A percentile compares a stretch with the other conserved stretches of the same genome.
phyloP scores from a whole-genome alignment of 1,140 invertebrate species.

The Diprion similis region DNA sequence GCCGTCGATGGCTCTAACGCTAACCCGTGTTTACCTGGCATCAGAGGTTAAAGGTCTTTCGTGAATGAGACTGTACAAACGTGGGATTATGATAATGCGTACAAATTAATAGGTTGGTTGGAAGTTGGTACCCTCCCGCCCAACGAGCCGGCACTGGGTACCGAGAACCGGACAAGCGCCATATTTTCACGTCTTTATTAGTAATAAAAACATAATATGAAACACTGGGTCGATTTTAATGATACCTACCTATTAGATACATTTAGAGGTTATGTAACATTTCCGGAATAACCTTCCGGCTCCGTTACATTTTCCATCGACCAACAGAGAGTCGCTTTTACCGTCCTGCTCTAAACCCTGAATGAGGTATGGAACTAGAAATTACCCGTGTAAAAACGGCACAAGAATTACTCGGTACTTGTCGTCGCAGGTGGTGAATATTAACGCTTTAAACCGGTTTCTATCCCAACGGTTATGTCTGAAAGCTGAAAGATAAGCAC shows the following conservation, averaged over 20 bases:
- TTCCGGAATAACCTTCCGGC: too few species aligned
- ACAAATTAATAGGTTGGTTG: conserved; percentile 6
- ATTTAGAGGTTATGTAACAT: too few species aligned
- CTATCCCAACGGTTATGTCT: neutral
- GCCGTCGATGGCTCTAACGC: conserved; percentile 4
- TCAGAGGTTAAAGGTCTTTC: neutral
- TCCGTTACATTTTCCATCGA: too few species aligned
- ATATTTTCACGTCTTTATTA: conserved; percentile 3
- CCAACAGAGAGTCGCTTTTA: too few species aligned
- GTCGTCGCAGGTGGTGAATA: conserved; percentile 2
- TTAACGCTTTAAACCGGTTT: neutral
- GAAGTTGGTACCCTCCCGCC: neutral
- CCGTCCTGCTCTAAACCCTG: too few species aligned
- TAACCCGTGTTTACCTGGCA: conserved; percentile 4
- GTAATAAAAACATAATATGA: neutral
- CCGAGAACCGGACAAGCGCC: neutral
- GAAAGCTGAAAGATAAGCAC: neutral
- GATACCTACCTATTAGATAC: too few species aligned
- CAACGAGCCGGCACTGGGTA: neutral
- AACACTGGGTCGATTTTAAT: too few species aligned
- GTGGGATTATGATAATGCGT: conserved; percentile 7
- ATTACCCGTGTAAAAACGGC: too few species aligned
- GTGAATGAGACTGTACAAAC: conserved; percentile 7
- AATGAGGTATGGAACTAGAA: too few species aligned
- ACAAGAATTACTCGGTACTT: neutral